Base-by-base conservation (phyloP, 1,140 invertebrate genomes). In the Diploscapter pachys region DNA sequence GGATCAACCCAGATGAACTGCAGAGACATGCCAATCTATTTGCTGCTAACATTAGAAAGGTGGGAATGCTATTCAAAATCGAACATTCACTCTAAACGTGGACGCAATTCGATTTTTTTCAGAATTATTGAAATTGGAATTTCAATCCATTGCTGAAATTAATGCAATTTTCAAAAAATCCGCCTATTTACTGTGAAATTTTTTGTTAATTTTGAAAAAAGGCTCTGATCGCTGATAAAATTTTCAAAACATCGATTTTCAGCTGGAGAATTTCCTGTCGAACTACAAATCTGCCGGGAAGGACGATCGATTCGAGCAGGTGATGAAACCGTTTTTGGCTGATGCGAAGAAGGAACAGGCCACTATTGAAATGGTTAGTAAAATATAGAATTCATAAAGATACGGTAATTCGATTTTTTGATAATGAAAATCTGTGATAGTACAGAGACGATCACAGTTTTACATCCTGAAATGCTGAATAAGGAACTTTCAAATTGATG, bases 281-380 rank as follows among this genome's bases (percentile, higher is more conserved):
- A 71, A 61, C 9, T 80, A 80, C 74, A 77, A 72, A 53, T n/a
- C 61, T n/a, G 77, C 76, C 67, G 61, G 52, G 48, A 63, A 68
- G 11, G 61, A 73, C 5, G 79, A 80, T 61, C 9, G n/a, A 4
- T 80, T 80, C 54, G 55, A 67, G 50, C 73, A 80, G 48, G 68
- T 70, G 13, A 79, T 80, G 72, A 50, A 48, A 89, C 86, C 88
- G 62, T 95, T 95, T 86, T 90, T 92, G 0, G 88, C 89, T 80
- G 91, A 92, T 76, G 93, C 94, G 0, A 89, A 91, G 48, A 90
- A 93, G 73, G 92, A 96, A 72, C 93, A 91, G 84, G 92, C 93
- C 82, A 89, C 96, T 0, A 86, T 98, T 72, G 90, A 92, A 83
- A 93, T 92, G 65, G 71, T 75, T 59, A 31, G 31, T 31, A 31